These are phyloP conservation scores for Eulemur mongoz DNA, from an alignment of 2,797 vertebrate species.

Conservation along the genomic window DNA sequence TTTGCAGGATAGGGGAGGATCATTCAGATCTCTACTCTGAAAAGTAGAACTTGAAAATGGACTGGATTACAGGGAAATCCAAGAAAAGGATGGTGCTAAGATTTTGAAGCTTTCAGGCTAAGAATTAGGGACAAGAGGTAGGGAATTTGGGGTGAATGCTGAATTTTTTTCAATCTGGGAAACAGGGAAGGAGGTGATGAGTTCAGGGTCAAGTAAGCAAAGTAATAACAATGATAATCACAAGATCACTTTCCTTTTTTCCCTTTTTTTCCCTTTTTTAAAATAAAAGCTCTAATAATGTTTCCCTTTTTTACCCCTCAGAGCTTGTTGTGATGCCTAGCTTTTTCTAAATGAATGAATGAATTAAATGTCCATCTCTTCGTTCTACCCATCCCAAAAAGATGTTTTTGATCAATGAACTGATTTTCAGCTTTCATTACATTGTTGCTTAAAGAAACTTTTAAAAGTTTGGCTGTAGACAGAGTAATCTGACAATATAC, in stretches of 20 bases:
- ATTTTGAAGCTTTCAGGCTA: not conserved
- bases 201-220: not conserved
- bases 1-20: not conserved
- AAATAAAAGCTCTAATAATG: not conserved
- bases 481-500: not conserved
- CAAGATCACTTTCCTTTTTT: not conserved
- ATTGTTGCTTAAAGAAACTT: constrained; percentile 30
- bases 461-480: not conserved
- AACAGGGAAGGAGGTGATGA: not conserved
- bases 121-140: not conserved
- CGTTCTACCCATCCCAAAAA: not conserved
- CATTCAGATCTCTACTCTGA: not conserved
- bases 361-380: not conserved
- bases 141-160: not conserved
- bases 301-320: not conserved
- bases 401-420: not conserved
- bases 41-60: not conserved
- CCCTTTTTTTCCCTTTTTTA: not conserved
- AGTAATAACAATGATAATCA: not conserved
- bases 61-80: not conserved
- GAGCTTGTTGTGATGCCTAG: not conserved
- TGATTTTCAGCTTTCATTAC: not conserved
- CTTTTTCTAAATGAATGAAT: not conserved
- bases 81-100: not conserved
- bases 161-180: not conserved